A percentile compares a stretch with the other conserved stretches of the same genome.
These are phyloP conservation scores for Allophyes oxyacanthae DNA, from an alignment of 2,888 invertebrate genomes.

Conservation along the genomic window DNA sequence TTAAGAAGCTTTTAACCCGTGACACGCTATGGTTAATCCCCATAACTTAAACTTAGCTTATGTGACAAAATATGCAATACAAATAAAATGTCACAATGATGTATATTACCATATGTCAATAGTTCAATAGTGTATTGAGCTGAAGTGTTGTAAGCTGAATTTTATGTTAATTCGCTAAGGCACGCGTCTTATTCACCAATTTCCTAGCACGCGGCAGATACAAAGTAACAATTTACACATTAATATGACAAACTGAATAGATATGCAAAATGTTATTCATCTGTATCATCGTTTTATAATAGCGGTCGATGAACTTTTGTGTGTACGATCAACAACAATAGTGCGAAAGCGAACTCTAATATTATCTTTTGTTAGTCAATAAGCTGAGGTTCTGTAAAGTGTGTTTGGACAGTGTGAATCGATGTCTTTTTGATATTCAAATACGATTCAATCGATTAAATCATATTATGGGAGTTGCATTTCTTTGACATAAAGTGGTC, in stretches of 20 bases:
- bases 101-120: slow-evolving; percentile 46
- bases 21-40: slow-evolving; percentile 15
- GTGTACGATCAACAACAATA: slow-evolving; percentile 71
- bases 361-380: slow-evolving; percentile 61
- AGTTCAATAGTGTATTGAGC: slow-evolving; percentile 47
- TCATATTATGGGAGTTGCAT: slow-evolving; percentile 26
- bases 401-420: slow-evolving; percentile 49
- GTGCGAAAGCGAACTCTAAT: slow-evolving; percentile 59
- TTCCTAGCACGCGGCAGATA: slow-evolving; percentile 41
- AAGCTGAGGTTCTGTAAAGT: slow-evolving; percentile 39
- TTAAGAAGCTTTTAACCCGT: slow-evolving; percentile 18
- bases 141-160: slow-evolving; percentile 51
- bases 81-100: slow-evolving; percentile 48
- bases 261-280: slow-evolving; percentile 83
- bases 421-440: slow-evolving; percentile 56
- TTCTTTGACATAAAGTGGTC: slow-evolving; percentile 8
- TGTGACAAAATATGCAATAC: slow-evolving; percentile 36
- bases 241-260: slow-evolving; percentile 73
- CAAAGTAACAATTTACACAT: slow-evolving; percentile 77
- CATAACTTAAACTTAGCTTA: slow-evolving; percentile 37
- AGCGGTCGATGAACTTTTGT: slow-evolving; percentile 76
- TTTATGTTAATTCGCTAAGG: slow-evolving; percentile 70
- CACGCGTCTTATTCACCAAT: slow-evolving; percentile 61
- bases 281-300: slow-evolving; percentile 75
- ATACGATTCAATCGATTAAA: slow-evolving; percentile 43